Base-by-base conservation (phyloP, 2,113 vertebrate genomes). In the Prietella phreatophila region DNA sequence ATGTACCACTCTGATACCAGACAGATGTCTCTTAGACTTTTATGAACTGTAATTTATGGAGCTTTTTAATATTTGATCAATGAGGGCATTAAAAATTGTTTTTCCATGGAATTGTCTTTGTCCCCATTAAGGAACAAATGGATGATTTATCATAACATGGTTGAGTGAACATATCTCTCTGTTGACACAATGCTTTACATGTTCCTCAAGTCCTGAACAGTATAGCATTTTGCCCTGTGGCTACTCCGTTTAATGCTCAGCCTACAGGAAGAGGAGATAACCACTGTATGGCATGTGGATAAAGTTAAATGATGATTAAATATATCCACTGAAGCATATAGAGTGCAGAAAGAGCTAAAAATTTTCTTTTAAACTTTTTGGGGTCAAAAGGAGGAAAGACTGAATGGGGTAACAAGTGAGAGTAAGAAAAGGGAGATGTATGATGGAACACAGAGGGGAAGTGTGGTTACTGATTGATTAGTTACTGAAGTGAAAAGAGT, bases 401-500 rank as follows among this genome's bases (percentile, higher is more conserved):
- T 58, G n/a, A 81, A 36, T 73, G 69, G 76, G 86, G 63, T 83
- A 84, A 56, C 63, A 75, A 69, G 63, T 87, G 63, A 83, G 75
- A 55, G 67, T 83, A 76, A 42, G 33, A 87, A 86, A 47, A 78
- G 84, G 84, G 88, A 81, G 90, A 89, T 87, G 90, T 87, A 85
- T 87, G 88, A 92, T 83, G 85, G 88, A 81, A 90, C 85, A 89
- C 65, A 60, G 55, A 86, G 82, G 91, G 94, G 89, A 93, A 92
- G 92, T 90, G 90, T 94, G 92, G 95, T 95, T 95, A 96, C 95
- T 96, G 93, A 95, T 95, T 95, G 93, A 93, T 92, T 90, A 94
- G 93, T 94, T 96, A 96, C 95, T 95, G 95, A 91, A 92, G 94
- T 94, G 94, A 93, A 92, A 95, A 94, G 91, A 75, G 78, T 87